These are phyloP conservation scores for Oreotragus oreotragus DNA, from an alignment of 2,113 vertebrate genomes.

Conservation along the genomic window DNA sequence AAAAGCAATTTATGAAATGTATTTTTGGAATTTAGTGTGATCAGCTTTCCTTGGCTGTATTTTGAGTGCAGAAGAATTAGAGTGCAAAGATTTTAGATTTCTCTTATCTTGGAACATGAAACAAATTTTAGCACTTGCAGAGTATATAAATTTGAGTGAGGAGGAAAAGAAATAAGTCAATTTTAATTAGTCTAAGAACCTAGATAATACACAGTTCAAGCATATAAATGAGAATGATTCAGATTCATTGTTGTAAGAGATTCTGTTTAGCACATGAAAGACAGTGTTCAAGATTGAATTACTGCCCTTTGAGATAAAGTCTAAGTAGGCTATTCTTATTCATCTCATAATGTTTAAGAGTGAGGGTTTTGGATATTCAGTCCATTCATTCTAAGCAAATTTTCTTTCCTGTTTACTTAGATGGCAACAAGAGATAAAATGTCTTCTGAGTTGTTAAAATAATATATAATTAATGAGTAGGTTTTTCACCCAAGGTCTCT, in stretches of 20 bases:
- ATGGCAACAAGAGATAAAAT: slow-evolving; percentile 8
- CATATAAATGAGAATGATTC: neutral
- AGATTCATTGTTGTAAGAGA: neutral
- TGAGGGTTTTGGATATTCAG: neutral
- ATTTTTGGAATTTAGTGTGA: neutral
- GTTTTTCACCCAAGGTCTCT: neutral
- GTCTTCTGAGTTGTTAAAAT: slow-evolving; percentile 1
- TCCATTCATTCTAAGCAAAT: neutral
- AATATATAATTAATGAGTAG: neutral
- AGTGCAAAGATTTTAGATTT: neutral
- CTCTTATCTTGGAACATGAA: neutral
- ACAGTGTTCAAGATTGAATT: neutral
- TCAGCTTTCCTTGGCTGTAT: neutral
- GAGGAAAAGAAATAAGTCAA: neutral
- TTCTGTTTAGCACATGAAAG: neutral
- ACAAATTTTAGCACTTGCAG: neutral
- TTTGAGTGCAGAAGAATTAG: slow-evolving; percentile 1
- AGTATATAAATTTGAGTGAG: neutral
- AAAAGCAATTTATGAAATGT: neutral
- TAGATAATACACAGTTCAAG: neutral
- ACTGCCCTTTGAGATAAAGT: neutral
- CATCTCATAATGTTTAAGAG: neutral
- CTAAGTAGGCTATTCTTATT: neutral
- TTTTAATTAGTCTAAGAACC: neutral
- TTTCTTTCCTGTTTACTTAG: neutral